Percentiles rank a stretch among this genome's conserved stretches.
Evolutionary conservation across 1,140 invertebrate genomes (phyloP).

Genomic region (Thaumetopoea pityocampa): DNA sequence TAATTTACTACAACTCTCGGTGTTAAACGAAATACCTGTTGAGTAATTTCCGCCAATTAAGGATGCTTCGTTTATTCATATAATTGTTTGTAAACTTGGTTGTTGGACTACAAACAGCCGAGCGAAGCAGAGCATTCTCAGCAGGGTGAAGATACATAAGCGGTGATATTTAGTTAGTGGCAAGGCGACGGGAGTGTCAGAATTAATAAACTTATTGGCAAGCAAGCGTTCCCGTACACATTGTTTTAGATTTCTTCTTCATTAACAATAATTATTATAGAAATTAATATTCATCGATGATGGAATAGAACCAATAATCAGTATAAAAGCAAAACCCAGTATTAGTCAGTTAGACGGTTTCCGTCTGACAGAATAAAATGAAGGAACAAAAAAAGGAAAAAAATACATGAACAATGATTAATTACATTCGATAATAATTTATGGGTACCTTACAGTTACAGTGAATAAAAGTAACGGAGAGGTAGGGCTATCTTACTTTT

Average conservation of each 20-base stretch:
- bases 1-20: conserved; percentile 18
- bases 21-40: conserved; percentile 12
- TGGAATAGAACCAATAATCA: conserved; percentile 11
- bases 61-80: conserved; percentile 10
- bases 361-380: conserved; percentile 13
- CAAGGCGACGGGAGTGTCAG: conserved; percentile 65
- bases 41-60: conserved; percentile 47
- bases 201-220: conserved; percentile 39
- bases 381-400: conserved; percentile 15
- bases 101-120: conserved; percentile 40
- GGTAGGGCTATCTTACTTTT: too few species aligned
- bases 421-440: too few species aligned
- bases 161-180: conserved; percentile 71
- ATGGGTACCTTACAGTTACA: conserved; percentile 22
- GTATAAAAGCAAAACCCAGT: conserved; percentile 8
- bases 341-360: conserved; percentile 8
- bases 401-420: too few species aligned
- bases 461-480: conserved; percentile 39
- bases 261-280: conserved; percentile 12
- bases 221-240: conserved; percentile 56
- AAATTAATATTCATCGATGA: conserved; percentile 8
- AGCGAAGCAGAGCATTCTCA: conserved; percentile 74
- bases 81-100: conserved; percentile 21
- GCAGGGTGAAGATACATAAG: conserved; percentile 69
- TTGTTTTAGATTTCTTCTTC: conserved; percentile 11